Conservation (phyloP, 2,888 invertebrate species). For the Temnothorax rugatulus region DNA sequence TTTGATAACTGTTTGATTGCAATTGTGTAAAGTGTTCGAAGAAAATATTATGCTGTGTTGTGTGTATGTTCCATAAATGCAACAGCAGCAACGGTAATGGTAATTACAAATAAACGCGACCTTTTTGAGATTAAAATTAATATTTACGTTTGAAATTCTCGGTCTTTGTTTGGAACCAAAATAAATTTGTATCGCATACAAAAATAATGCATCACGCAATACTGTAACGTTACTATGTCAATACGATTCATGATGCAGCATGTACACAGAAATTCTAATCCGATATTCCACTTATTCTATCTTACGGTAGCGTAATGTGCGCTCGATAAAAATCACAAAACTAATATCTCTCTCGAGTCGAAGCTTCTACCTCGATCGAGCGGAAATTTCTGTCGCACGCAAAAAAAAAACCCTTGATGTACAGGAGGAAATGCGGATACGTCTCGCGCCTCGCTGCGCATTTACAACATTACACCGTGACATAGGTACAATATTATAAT, state of each 20-base stretch:
- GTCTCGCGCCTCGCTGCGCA: slow-evolving; percentile 9
- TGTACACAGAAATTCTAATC: slow-evolving; percentile 8
- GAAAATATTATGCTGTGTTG: not conserved
- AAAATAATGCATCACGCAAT: not conserved
- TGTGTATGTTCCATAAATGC: not conserved
- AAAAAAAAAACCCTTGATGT: not conserved
- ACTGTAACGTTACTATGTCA: slow-evolving; percentile 2
- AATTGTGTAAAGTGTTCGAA: not conserved
- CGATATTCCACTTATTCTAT: slow-evolving; percentile 1
- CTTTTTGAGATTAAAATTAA: slow-evolving; percentile 17
- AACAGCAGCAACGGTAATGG: not conserved
- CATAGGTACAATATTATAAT: slow-evolving; percentile 23
- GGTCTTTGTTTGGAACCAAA: not conserved
- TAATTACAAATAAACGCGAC: slow-evolving; percentile 28
- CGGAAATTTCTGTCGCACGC: slow-evolving; percentile 23
- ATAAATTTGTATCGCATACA: slow-evolving; percentile 25
- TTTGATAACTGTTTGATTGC: not conserved
- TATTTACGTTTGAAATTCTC: slow-evolving; percentile 32
- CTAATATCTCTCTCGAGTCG: slow-evolving; percentile 1
- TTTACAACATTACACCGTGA: slow-evolving; percentile 12
- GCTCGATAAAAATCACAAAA: slow-evolving; percentile 33
- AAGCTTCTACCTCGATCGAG: not conserved
- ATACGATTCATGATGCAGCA: not conserved
- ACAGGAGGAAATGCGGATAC: not conserved
- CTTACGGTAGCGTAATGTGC: not conserved